Evolutionary conservation across 2,888 invertebrate genomes (phyloP).

Genomic region (Ectobius pallidus): DNA sequence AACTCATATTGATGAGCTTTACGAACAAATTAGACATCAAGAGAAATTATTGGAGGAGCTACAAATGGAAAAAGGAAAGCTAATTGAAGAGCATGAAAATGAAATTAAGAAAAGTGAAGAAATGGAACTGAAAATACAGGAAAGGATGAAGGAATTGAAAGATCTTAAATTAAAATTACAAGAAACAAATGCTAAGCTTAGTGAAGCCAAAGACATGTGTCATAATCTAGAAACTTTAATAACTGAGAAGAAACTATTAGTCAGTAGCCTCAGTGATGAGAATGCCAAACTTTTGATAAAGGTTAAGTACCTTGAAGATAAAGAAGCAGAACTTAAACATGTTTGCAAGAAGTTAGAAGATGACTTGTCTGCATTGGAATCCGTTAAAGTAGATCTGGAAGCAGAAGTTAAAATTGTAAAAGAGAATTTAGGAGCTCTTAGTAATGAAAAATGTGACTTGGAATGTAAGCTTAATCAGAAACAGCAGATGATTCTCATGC

Average conservation of each 20-base stretch:
- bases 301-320: neutral
- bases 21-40: neutral
- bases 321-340: neutral
- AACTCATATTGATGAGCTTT: conserved; percentile 15
- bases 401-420: neutral
- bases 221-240: neutral
- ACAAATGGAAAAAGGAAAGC: neutral
- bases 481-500: conserved; percentile 36
- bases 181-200: neutral
- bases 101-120: neutral
- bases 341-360: neutral
- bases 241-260: neutral
- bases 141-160: neutral
- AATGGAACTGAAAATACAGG: neutral
- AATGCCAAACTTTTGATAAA: neutral
- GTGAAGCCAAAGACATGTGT: neutral
- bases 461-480: conserved; percentile 32
- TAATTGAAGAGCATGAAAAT: neutral
- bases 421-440: neutral
- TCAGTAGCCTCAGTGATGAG: neutral
- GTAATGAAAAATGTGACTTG: conserved; percentile 9
- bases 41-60: conserved; percentile 12
- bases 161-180: conserved; percentile 9
- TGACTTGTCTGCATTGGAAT: neutral
- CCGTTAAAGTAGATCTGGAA: neutral